Evolutionary conservation across 2,888 invertebrate species (phyloP), one percentile per base, ranked within the genome.

Genomic region (Eurytoma adleriae): DNA sequence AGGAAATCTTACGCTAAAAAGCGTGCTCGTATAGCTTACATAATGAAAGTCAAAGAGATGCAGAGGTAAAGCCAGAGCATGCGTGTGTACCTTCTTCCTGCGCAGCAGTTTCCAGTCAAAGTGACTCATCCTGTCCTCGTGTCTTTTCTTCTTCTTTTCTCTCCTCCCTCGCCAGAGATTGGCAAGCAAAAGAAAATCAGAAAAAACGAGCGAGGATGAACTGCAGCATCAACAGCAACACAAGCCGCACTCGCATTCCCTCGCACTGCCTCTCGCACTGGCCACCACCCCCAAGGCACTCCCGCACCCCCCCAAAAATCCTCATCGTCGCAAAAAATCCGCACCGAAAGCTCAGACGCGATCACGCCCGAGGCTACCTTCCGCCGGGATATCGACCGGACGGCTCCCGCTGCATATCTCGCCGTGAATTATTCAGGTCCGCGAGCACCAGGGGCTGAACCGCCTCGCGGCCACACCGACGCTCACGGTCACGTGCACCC

Each of bases 31-130:
- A 40, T 10, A 40, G 10, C 40, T 7, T 10, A 40, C 40, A 40
- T 40, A 40, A 40, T 40, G 56, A 20, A 40, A 14, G 4, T 18
- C 20, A n/a, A 18, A 48, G 40, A 71, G 50, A 50, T 20, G 27
- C 30, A 40, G 27, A 64, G 40, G 40, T 10, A 10, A 40, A 40
- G 40, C 40, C 40, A 40, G 40, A 10, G 40, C 40, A 54, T 54
- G n/a, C 13, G 12, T 72, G 10, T 57, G 50, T 89, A 90, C 90
- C 90, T 90, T 90, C 85, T 90, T 90, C 85, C 90, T 89, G 84
- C 90, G 88, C 82, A 90, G 85, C 84, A 90, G 86, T 84, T 89
- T 90, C 90, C 90, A 90, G 85, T 90, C 90, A 84, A 90, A 90
- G 85, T 90, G 90, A 87, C 88, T 90, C 90, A 90, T 90, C 86